phyloP scores from a whole-genome alignment of 1,140 invertebrate genomes.

The Phymastichus coffea region DNA sequence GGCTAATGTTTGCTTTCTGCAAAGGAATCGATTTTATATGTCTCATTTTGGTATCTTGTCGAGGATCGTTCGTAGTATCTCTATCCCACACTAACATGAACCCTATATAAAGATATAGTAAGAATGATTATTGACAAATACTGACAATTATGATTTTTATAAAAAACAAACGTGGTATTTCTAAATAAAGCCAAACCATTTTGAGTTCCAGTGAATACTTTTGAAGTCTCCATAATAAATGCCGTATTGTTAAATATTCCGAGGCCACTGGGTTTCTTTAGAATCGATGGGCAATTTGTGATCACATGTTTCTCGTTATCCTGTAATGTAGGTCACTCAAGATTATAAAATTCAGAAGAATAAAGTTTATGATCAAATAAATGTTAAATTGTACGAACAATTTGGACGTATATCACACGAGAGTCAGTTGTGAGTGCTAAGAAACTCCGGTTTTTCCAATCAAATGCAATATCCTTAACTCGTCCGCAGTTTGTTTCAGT shows the following conservation, averaged over 20 bases:
- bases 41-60: slow-evolving; percentile 13
- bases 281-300: slow-evolving; percentile 25
- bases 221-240: slow-evolving; percentile 27
- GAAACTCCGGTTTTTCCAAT: slow-evolving; percentile 42
- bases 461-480: slow-evolving; percentile 44
- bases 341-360: too few species aligned
- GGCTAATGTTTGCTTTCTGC: slow-evolving; percentile 34
- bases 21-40: slow-evolving; percentile 33
- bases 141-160: background rate
- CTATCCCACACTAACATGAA: slow-evolving; percentile 35
- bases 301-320: slow-evolving; percentile 23
- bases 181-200: slow-evolving; percentile 30
- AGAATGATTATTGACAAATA: too few species aligned
- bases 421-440: slow-evolving; percentile 47
- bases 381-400: too few species aligned
- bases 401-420: slow-evolving; percentile 44
- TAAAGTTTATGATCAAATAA: too few species aligned
- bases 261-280: slow-evolving; percentile 11
- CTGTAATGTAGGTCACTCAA: too few species aligned
- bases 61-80: background rate
- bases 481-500: slow-evolving; percentile 12
- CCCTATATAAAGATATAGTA: slow-evolving; percentile 24
- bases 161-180: background rate
- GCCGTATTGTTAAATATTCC: slow-evolving; percentile 36
- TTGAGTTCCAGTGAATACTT: slow-evolving; percentile 34